A percentile compares a stretch with the other conserved stretches of the same genome.
phyloP scores from a whole-genome alignment of 2,797 vertebrate species.

The Epinephelus awoara region DNA sequence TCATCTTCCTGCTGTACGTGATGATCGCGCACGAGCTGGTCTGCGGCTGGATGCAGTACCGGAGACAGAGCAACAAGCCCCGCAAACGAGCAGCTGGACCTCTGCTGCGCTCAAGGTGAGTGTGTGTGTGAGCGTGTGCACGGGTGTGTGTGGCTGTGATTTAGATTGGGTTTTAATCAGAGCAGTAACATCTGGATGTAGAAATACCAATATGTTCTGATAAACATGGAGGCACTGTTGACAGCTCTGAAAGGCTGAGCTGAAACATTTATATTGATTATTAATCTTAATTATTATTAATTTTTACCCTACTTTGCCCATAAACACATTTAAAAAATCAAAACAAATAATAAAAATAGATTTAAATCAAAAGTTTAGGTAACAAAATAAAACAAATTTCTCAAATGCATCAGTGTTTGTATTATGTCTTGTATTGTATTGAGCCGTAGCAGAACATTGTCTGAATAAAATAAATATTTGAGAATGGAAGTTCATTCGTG shows the following conservation, averaged over 20 bases:
- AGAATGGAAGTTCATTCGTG: too few species aligned
- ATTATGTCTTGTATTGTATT: too few species aligned
- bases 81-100: constrained; percentile 82
- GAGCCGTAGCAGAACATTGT: too few species aligned
- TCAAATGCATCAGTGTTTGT: background rate
- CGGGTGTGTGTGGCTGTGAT: background rate
- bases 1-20: constrained; percentile 91
- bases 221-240: constrained; percentile 1
- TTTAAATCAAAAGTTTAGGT: too few species aligned
- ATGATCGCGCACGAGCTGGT: constrained; percentile 94
- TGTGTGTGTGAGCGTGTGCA: background rate
- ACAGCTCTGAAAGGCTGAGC: background rate
- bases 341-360: background rate
- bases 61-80: constrained; percentile 85
- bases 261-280: background rate
- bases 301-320: background rate
- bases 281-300: constrained; percentile 1
- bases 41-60: constrained; percentile 92
- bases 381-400: background rate
- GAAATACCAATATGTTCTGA: background rate
- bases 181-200: background rate
- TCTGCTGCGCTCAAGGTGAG: constrained; percentile 87
- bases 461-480: too few species aligned
- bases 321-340: background rate
- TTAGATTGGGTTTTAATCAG: background rate